phyloP scores from a whole-genome alignment of 2,797 vertebrate species.

The Delichon dasypus region DNA sequence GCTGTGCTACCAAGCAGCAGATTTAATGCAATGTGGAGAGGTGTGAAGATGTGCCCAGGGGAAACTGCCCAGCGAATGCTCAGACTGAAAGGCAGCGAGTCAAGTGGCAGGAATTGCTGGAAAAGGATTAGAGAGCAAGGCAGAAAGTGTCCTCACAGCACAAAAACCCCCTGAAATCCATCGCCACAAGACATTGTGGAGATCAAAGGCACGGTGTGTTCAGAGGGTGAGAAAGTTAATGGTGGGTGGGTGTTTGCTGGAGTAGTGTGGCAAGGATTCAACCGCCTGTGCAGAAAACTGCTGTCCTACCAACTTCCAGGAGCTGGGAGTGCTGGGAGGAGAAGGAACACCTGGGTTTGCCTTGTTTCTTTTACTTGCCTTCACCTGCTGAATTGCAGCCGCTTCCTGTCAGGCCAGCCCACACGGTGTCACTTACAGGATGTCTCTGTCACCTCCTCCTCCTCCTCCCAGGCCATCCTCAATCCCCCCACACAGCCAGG shows the following conservation, averaged over 20 bases:
- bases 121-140: background rate
- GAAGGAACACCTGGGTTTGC: background rate
- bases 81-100: background rate
- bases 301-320: background rate
- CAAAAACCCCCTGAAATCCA: background rate
- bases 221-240: background rate
- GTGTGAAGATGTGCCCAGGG: background rate
- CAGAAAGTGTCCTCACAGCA: background rate
- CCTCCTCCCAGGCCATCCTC: background rate
- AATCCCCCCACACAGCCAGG: too few relatives aligned
- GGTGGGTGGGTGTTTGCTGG: background rate
- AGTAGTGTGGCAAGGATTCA: background rate
- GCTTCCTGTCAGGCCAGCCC: background rate
- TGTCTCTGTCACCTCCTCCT: background rate
- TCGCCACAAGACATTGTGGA: rapidly evolving
- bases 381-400: background rate
- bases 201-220: background rate
- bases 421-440: background rate
- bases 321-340: background rate
- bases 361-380: background rate
- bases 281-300: background rate
- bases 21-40: background rate
- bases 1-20: background rate
- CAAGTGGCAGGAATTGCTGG: background rate
- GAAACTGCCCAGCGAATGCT: rapidly evolving